These are phyloP conservation scores for Chlorospingus semifuscus DNA, from an alignment of 2,797 vertebrate species.

Conservation along the genomic window DNA sequence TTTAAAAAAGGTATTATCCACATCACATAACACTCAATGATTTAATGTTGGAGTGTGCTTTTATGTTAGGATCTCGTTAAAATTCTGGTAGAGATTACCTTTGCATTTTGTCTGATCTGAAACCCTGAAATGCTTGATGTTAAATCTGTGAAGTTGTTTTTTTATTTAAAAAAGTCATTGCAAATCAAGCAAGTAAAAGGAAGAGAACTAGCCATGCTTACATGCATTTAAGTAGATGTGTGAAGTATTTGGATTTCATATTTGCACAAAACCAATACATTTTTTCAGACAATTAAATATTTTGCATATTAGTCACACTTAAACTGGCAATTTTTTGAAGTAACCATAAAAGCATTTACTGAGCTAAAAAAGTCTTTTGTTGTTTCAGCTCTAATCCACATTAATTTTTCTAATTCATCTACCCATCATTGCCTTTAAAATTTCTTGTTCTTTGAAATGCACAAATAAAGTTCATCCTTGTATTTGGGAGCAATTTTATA, in stretches of 20 bases:
- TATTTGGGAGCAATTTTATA: not conserved
- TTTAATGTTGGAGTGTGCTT: not conserved
- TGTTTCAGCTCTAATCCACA: not conserved
- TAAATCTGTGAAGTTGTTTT: not conserved
- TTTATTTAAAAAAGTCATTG: not conserved
- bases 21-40: not conserved
- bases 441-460: not conserved
- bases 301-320: not conserved
- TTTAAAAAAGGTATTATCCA: not conserved
- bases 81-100: not conserved
- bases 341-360: not conserved
- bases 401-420: not conserved
- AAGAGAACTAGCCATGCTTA: not conserved
- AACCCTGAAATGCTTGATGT: not conserved
- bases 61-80: not conserved
- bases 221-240: not conserved
- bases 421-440: not conserved
- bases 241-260: not conserved
- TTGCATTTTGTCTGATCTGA: not conserved
- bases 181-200: not conserved
- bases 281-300: conserved; percentile 31
- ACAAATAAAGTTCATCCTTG: not conserved
- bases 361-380: not conserved
- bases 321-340: conserved; percentile 16
- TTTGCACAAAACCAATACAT: not conserved